phyloP scores from a whole-genome alignment of 2,888 invertebrate genomes.

The Amaurobius ferox region DNA sequence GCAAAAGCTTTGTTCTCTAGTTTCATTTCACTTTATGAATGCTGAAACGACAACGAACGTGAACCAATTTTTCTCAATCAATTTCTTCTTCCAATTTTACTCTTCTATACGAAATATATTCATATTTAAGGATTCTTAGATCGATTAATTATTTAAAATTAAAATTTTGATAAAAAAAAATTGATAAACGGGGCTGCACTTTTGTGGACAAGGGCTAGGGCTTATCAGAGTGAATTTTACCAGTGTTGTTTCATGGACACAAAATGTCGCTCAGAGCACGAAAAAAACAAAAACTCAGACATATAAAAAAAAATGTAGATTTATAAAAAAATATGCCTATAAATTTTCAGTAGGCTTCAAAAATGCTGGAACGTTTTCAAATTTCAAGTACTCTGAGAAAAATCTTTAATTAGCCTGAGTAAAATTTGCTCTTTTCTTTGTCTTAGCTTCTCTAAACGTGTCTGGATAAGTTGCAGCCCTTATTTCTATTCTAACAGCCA shows the following conservation, averaged over 20 bases:
- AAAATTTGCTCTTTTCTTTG: slow-evolving; percentile 37
- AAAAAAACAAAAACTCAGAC: neutral
- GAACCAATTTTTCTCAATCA: slow-evolving; percentile 51
- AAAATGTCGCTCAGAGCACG: neutral
- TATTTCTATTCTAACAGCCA: neutral
- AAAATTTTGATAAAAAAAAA: slow-evolving; percentile 25
- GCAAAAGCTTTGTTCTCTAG: slow-evolving; percentile 67
- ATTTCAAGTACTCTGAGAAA: neutral
- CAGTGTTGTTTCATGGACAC: neutral
- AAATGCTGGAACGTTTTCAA: neutral
- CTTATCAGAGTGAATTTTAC: slow-evolving; percentile 41
- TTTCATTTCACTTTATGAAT: slow-evolving; percentile 41
- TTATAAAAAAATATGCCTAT: neutral
- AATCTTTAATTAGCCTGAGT: neutral
- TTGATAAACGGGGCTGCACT: slow-evolving; percentile 58
- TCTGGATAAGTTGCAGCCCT: slow-evolving; percentile 69
- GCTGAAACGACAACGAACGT: slow-evolving; percentile 56
- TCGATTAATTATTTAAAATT: slow-evolving; percentile 21
- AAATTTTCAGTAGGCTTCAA: neutral
- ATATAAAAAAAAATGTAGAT: neutral
- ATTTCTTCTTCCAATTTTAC: slow-evolving; percentile 36
- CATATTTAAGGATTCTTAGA: slow-evolving; percentile 51
- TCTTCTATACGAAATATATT: slow-evolving; percentile 32
- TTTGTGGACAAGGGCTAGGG: slow-evolving; percentile 62
- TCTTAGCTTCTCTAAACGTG: slow-evolving; percentile 28